A percentile compares a stretch with the other conserved stretches of the same genome.
Evolutionary conservation across 2,888 invertebrate genomes (phyloP).

Genomic region (Taphrorychus bicolor): DNA sequence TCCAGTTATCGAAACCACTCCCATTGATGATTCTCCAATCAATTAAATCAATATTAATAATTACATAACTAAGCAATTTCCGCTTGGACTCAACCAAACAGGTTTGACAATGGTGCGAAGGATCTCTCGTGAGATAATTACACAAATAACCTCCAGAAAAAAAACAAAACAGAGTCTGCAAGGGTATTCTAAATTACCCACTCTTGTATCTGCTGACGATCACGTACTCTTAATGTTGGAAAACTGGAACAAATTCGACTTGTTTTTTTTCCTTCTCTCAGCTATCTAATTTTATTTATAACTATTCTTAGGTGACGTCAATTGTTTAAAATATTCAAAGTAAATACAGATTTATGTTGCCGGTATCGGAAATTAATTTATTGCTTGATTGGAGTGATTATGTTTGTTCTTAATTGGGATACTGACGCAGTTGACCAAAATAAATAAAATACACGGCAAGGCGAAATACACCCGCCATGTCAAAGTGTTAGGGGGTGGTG

Average conservation of each 20-base stretch:
- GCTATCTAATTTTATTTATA: neutral
- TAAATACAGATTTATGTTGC: neutral
- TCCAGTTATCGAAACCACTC: no score
- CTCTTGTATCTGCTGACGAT: neutral
- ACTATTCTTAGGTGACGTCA: neutral
- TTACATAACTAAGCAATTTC: no score
- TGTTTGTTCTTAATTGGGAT: neutral
- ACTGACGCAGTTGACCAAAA: neutral
- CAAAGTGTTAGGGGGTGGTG: slow-evolving; percentile 9
- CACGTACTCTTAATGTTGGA: neutral
- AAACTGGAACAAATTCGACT: neutral
- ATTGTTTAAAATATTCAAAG: neutral
- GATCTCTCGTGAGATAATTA: neutral
- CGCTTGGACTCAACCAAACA: neutral
- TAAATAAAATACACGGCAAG: neutral
- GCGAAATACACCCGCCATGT: neutral
- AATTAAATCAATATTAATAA: no score
- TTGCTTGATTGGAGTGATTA: neutral
- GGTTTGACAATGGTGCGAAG: neutral
- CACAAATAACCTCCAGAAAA: neutral
- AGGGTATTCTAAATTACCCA: neutral
- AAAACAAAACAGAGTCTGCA: neutral
- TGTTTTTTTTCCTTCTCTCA: neutral
- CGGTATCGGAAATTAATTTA: neutral
- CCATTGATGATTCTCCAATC: no score